Evolutionary conservation across 2,888 invertebrate genomes (phyloP), one percentile per base, ranked within the genome.

Genomic region (Tenodera sinensis): DNA sequence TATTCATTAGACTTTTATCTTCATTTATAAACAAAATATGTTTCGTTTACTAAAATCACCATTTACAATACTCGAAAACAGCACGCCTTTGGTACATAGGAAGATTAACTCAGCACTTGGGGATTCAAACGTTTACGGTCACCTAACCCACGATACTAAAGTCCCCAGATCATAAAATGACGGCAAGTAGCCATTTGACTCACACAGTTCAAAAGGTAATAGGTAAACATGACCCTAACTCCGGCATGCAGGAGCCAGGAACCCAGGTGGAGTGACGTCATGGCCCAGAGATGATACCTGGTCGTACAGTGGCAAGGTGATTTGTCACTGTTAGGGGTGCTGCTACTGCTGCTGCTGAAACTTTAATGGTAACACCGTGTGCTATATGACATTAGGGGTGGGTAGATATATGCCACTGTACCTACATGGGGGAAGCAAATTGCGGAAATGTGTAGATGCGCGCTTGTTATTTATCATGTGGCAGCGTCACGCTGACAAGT

Each of bases 241-340:
- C 54, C 4, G 15, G 54, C 25, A 1, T 20, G 25, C 15, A 71
- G 20, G 25, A 71, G 54, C 25, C 54, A 20, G 54, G 54, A 54
- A 71, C 54, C 54, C 87, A 82, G 82, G 82, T 87, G 87, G 87
- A n/a, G 30, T 87, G 87, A 87, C 87, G 87, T 87, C 87, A 87
- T 34, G 47, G 30, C 71, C 12, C 47, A 54, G 87, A 87, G 87
- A 87, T 87, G 87, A 87, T 87, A 87, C 87, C 83, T 87, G 82
- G 34, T 87, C 83, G 87, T 82, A 87, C 87, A 30, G 28, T 15
- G 84, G 84, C 34, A 25, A 86, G 87, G 87, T 87, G 87, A 87
- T 87, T 87, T 87, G 87, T 87, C 87, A 87, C 87, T 87, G 87
- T 83, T 42, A 87, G 87, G 87, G 87, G 87, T 87, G 30, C 82